Percentiles rank a stretch among this genome's conserved stretches.
These are phyloP conservation scores for Drosophila sproati DNA, from an alignment of 1,140 invertebrate genomes.

Conservation along the genomic window DNA sequence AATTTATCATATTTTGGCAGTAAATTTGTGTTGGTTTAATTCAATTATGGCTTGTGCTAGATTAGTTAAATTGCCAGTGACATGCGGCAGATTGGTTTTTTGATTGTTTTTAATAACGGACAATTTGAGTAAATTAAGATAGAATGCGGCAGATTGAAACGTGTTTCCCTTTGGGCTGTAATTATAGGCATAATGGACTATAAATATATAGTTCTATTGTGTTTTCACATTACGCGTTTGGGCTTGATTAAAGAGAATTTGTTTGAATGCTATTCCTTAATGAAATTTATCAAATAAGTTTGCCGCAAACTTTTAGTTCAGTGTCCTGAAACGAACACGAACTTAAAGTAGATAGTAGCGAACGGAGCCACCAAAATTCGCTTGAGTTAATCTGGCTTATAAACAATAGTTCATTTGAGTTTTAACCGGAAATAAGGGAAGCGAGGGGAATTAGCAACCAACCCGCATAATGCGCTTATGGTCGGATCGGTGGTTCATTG, in stretches of 20 bases:
- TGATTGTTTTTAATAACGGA: constrained; percentile 1
- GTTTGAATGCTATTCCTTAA: too few relatives aligned
- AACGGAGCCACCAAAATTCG: constrained; percentile 18
- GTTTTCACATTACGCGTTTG: background rate
- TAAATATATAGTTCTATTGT: too few relatives aligned
- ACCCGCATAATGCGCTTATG: constrained; percentile 72
- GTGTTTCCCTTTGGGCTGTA: background rate
- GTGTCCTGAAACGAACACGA: background rate
- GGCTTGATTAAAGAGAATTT: too few relatives aligned
- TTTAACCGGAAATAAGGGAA: constrained; percentile 3
- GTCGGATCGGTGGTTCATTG: constrained; percentile 39
- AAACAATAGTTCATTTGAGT: constrained; percentile 79
- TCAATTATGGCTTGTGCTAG: background rate
- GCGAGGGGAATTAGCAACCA: constrained; percentile 20
- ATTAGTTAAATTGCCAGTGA: background rate
- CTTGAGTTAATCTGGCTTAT: constrained; percentile 52
- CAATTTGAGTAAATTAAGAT: background rate
- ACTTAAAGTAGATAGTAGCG: background rate
- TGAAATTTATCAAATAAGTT: too few relatives aligned
- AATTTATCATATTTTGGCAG: background rate
- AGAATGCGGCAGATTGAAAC: background rate
- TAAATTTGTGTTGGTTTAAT: background rate
- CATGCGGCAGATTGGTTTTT: background rate
- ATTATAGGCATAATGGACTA: background rate
- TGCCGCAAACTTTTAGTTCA: background rate